Evolutionary conservation across 1,140 invertebrate genomes (phyloP).

Genomic region (Notospermus geniculatus): DNA sequence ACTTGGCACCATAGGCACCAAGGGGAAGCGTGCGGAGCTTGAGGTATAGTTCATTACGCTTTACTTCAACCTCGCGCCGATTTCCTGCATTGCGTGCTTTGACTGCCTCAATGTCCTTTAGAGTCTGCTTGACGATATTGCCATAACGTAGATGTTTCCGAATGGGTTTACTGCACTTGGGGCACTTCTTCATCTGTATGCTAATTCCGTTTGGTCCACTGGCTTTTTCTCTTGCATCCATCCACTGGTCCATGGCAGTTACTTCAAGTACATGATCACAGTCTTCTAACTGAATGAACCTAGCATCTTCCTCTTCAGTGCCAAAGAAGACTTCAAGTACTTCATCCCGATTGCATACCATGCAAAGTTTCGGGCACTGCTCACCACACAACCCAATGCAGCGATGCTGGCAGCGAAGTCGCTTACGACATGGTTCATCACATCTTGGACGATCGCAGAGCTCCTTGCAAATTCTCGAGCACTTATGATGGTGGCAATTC

Average conservation of each 20-base stretch:
- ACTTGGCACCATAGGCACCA: neutral
- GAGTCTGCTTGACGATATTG: slow-evolving; percentile 60
- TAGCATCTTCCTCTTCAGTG: slow-evolving; percentile 50
- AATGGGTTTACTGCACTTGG: slow-evolving; percentile 66
- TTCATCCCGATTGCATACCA: slow-evolving; percentile 56
- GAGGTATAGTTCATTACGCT: neutral
- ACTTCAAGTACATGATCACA: slow-evolving; percentile 66
- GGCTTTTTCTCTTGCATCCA: slow-evolving; percentile 42
- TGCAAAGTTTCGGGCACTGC: slow-evolving; percentile 58
- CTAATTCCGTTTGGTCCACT: slow-evolving; percentile 21
- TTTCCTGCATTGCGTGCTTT: slow-evolving; percentile 54
- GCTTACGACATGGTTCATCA: slow-evolving; percentile 34
- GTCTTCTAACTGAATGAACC: slow-evolving; percentile 63
- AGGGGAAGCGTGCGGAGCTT: neutral
- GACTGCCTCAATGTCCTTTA: slow-evolving; percentile 61
- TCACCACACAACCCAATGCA: slow-evolving; percentile 72
- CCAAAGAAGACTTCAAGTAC: slow-evolving; percentile 61
- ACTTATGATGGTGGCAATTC: slow-evolving; percentile 60
- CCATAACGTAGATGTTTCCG: slow-evolving; percentile 63
- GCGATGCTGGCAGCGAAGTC: slow-evolving; percentile 62
- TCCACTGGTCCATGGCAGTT: slow-evolving; percentile 60
- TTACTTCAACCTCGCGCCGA: neutral
- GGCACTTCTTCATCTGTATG: slow-evolving; percentile 64
- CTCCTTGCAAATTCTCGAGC: slow-evolving; percentile 62
- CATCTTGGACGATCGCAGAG: slow-evolving; percentile 63